Conservation (phyloP, 2,113 vertebrate species). For the Arizona elegans region DNA sequence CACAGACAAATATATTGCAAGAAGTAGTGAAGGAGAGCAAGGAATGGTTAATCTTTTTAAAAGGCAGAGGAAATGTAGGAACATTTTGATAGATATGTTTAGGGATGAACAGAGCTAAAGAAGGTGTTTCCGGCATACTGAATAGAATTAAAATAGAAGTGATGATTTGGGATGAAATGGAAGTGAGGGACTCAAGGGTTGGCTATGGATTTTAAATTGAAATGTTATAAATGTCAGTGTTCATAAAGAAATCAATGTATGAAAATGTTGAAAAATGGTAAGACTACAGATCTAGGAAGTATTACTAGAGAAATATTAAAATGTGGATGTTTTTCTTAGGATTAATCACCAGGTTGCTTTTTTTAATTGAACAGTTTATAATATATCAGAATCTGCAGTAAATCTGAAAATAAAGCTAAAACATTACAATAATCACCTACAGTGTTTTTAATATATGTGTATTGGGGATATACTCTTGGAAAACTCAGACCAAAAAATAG, state of each 20-base stretch:
- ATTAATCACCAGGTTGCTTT: background rate
- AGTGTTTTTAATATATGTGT: background rate
- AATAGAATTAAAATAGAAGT: background rate
- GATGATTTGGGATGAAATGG: background rate
- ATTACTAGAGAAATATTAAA: background rate
- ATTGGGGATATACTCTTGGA: background rate
- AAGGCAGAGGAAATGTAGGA: background rate
- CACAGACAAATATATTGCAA: background rate
- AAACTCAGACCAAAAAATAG: background rate
- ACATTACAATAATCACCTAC: background rate
- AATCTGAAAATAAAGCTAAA: background rate
- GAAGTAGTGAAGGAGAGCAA: background rate
- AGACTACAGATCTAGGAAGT: background rate
- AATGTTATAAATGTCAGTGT: background rate
- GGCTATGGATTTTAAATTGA: background rate
- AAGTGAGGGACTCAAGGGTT: background rate
- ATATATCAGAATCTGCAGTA: background rate
- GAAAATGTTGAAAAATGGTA: background rate
- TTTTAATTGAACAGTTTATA: background rate
- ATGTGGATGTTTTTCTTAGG: background rate
- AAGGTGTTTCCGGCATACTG: background rate
- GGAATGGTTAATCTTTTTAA: background rate
- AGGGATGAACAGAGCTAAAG: background rate
- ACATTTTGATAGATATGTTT: background rate
- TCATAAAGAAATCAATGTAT: background rate